Evolutionary conservation across 1,140 invertebrate genomes (phyloP).

Genomic region (Brachionus calyciflorus): DNA sequence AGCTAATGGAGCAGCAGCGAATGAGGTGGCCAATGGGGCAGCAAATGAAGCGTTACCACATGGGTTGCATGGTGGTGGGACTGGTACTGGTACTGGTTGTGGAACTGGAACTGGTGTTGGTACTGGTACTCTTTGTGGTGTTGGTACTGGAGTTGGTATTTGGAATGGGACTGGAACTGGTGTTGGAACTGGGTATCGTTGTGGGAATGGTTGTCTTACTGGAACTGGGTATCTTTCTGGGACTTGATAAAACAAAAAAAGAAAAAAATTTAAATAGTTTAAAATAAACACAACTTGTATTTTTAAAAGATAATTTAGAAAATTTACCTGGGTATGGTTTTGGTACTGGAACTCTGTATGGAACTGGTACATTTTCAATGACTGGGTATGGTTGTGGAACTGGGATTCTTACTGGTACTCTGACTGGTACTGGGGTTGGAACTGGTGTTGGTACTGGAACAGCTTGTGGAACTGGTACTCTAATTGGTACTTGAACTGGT

Average conservation of each 20-base stretch:
- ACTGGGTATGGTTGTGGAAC: too few species aligned
- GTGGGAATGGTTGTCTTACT: too few species aligned
- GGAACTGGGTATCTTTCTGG: too few species aligned
- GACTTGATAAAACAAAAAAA: background rate
- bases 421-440: too few species aligned
- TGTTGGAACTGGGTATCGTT: too few species aligned
- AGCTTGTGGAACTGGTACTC: background rate
- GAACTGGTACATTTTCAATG: too few species aligned
- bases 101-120: too few species aligned
- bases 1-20: background rate
- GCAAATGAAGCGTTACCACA: background rate
- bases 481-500: conserved; percentile 4
- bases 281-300: background rate
- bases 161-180: too few species aligned
- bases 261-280: background rate
- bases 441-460: conserved; percentile 16
- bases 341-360: background rate
- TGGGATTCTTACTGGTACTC: too few species aligned
- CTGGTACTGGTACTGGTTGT: background rate
- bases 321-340: conserved; percentile 13
- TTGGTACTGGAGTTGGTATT: too few species aligned
- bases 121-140: too few species aligned
- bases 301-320: background rate
- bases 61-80: background rate
- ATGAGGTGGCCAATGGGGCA: background rate